A percentile compares a stretch with the other conserved stretches of the same genome.
phyloP scores from a whole-genome alignment of 2,888 invertebrate species.

The Cylindroiulus punctatus region DNA sequence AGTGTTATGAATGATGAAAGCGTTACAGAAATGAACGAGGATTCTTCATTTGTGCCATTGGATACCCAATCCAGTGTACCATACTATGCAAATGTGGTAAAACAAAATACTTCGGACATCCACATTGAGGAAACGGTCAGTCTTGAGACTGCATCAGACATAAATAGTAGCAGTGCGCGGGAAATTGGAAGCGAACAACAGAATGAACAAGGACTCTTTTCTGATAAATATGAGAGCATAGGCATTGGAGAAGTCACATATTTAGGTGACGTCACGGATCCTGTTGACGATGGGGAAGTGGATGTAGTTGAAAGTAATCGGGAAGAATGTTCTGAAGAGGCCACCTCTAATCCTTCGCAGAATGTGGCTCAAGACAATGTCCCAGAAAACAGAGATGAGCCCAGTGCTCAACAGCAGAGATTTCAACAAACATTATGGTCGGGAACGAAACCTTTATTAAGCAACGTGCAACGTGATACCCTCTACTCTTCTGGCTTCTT shows the following conservation, averaged over 20 bases:
- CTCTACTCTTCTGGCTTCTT: constrained; percentile 78
- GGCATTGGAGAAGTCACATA: constrained; percentile 28
- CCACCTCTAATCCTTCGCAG: not conserved
- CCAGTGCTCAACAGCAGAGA: not conserved
- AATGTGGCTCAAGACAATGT: not conserved
- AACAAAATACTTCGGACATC: constrained; percentile 17
- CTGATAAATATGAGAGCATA: constrained; percentile 27
- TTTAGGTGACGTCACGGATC: constrained; percentile 6
- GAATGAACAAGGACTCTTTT: not conserved
- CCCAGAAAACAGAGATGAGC: not conserved
- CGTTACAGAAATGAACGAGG: not conserved
- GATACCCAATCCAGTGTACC: constrained; percentile 14
- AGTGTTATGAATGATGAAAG: constrained; percentile 14
- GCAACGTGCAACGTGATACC: constrained; percentile 50
- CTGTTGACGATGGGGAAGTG: not conserved
- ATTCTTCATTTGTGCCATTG: not conserved
- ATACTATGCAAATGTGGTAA: not conserved
- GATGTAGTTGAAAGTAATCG: not conserved
- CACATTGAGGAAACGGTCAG: not conserved
- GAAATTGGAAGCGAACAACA: not conserved
- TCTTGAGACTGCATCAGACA: not conserved
- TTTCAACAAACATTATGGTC: constrained; percentile 48
- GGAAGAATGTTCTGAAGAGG: constrained; percentile 25
- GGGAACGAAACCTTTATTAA: constrained; percentile 53
- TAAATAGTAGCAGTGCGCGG: not conserved